Evolutionary conservation across 2,888 invertebrate genomes (phyloP).

Genomic region (Opisthograptis luteolata): DNA sequence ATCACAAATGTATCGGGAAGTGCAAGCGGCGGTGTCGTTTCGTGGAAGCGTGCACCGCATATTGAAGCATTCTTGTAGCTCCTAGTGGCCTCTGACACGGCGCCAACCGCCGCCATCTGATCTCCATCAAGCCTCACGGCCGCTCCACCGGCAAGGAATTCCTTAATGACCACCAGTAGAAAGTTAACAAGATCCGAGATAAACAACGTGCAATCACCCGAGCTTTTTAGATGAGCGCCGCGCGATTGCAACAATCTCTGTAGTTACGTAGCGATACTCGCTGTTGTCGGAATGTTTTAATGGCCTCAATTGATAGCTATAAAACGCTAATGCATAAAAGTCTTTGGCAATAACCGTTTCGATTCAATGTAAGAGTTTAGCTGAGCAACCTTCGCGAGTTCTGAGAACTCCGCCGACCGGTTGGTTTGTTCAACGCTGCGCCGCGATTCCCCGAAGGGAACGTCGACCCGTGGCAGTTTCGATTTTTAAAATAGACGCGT

Average conservation of each 20-base stretch:
- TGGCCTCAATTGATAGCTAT: conserved; percentile 56
- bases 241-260: conserved; percentile 12
- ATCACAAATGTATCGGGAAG: conserved; percentile 25
- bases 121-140: conserved; percentile 48
- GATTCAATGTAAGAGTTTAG: conserved; percentile 66
- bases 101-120: conserved; percentile 43
- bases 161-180: conserved; percentile 52
- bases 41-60: conserved; percentile 26
- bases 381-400: conserved; percentile 73
- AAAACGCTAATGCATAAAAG: conserved; percentile 54
- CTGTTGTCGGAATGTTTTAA: conserved; percentile 39
- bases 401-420: conserved; percentile 69
- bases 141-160: conserved; percentile 42
- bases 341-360: conserved; percentile 68
- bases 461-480: conserved; percentile 61
- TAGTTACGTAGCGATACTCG: neutral
- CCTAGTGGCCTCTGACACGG: conserved; percentile 47
- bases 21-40: conserved; percentile 20
- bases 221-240: conserved; percentile 9
- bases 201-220: conserved; percentile 33
- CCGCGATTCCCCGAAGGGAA: conserved; percentile 68
- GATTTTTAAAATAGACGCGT: conserved; percentile 77
- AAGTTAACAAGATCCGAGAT: conserved; percentile 51
- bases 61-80: conserved; percentile 11
- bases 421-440: conserved; percentile 50